phyloP scores from a whole-genome alignment of 2,113 vertebrate species.

The Neogobius melanostomus region DNA sequence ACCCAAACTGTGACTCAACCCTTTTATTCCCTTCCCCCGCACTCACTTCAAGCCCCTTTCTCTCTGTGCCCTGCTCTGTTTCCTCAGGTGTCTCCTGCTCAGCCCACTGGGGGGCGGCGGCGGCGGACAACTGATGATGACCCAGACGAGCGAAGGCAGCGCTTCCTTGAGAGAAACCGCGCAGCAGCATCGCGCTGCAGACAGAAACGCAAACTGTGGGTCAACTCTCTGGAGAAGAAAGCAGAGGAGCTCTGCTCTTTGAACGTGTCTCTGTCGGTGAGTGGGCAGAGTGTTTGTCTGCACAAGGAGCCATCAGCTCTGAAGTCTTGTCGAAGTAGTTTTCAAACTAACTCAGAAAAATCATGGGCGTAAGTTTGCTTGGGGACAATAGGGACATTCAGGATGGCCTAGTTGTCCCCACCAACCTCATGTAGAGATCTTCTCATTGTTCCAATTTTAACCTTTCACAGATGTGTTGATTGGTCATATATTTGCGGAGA shows the following conservation, averaged over 20 bases:
- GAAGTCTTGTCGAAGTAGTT: not conserved
- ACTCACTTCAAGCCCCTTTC: constrained; percentile 8
- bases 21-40: constrained; percentile 35
- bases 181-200: constrained; percentile 94
- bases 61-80: constrained; percentile 10
- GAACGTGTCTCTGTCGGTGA: constrained; percentile 95
- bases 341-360: not conserved
- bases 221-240: constrained; percentile 92
- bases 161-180: constrained; percentile 93
- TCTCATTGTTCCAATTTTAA: no score
- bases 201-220: constrained; percentile 96
- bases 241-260: constrained; percentile 91
- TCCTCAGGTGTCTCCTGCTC: constrained; percentile 90
- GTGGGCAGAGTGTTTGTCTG: constrained; percentile 47
- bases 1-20: constrained; percentile 60
- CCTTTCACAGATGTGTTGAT: no score
- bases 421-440: no score
- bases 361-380: no score
- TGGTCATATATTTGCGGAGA: no score
- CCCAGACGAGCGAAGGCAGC: constrained; percentile 92
- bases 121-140: constrained; percentile 88
- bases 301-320: not conserved
- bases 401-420: no score
- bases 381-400: no score
- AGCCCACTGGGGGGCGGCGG: constrained; percentile 90